Evolutionary conservation across 2,888 invertebrate genomes (phyloP).

Genomic region (Slavum lentiscoides): DNA sequence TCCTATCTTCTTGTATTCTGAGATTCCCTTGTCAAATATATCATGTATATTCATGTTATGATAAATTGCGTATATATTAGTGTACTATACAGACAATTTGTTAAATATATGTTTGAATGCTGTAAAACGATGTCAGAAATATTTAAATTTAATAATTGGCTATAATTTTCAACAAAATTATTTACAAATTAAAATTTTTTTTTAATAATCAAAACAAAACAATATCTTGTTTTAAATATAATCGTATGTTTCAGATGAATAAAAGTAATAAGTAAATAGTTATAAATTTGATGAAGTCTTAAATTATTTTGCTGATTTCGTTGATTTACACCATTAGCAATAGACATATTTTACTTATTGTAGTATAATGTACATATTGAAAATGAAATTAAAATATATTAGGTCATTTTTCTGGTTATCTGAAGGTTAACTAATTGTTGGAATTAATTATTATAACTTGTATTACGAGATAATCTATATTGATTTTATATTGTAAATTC

Average conservation of each 20-base stretch:
- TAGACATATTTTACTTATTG: background rate
- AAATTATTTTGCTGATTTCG: background rate
- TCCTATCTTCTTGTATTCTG: constrained; percentile 19
- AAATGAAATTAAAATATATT: constrained; percentile 21
- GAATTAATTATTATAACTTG: background rate
- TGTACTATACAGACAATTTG: too few species aligned
- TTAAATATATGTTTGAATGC: background rate
- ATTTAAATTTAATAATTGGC: background rate
- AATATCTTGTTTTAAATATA: background rate
- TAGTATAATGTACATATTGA: background rate
- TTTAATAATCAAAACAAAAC: too few species aligned
- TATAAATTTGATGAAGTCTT: background rate
- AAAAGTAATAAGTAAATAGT: background rate
- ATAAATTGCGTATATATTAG: background rate
- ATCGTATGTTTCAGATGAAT: too few species aligned
- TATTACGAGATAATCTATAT: too few species aligned
- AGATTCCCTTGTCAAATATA: constrained; percentile 1
- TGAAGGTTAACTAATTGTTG: constrained; percentile 10
- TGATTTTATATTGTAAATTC: too few species aligned
- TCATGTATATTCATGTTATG: background rate
- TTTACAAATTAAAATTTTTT: too few species aligned
- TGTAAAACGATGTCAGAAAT: background rate
- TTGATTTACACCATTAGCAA: background rate
- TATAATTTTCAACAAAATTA: too few species aligned
- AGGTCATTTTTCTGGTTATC: constrained; percentile 44